Percentiles rank a stretch among this genome's conserved stretches.
Evolutionary conservation across 2,113 vertebrate genomes (phyloP).

Genomic region (Ibidorhyncha struthersii): DNA sequence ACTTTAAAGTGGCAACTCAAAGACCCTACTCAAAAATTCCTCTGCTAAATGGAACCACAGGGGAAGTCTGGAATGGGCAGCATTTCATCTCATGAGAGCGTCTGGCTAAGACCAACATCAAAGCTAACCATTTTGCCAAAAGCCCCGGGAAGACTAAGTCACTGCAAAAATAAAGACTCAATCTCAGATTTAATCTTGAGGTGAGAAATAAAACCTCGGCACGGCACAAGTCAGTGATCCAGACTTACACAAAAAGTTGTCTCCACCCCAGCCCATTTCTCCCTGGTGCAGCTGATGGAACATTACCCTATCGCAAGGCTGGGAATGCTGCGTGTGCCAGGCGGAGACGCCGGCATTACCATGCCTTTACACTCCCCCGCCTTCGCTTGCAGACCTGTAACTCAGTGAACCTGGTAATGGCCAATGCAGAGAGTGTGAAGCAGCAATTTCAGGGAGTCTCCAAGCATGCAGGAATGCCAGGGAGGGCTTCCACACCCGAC

Average conservation of each 20-base stretch:
- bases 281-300: neutral
- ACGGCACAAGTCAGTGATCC: neutral
- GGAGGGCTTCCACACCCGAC: neutral
- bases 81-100: neutral
- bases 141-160: neutral
- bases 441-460: neutral
- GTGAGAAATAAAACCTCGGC: slow-evolving; percentile 15
- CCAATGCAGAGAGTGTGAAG: fast-evolving
- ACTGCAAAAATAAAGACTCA: slow-evolving; percentile 1
- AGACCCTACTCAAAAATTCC: slow-evolving; percentile 23
- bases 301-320: fast-evolving
- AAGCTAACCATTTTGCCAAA: slow-evolving; percentile 1
- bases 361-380: neutral
- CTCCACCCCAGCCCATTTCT: neutral
- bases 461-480: neutral
- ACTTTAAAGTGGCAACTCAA: slow-evolving; percentile 12
- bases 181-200: slow-evolving; percentile 22
- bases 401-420: neutral
- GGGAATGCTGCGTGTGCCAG: neutral
- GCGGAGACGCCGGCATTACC: fast-evolving
- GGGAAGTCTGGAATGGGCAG: slow-evolving; percentile 15
- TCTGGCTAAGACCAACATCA: slow-evolving; percentile 11
- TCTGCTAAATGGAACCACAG: neutral
- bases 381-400: neutral
- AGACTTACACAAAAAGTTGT: neutral